Percentiles rank a stretch among this genome's conserved stretches.
Evolutionary conservation across 2,888 invertebrate species (phyloP).

Genomic region (Epirrita christyi): DNA sequence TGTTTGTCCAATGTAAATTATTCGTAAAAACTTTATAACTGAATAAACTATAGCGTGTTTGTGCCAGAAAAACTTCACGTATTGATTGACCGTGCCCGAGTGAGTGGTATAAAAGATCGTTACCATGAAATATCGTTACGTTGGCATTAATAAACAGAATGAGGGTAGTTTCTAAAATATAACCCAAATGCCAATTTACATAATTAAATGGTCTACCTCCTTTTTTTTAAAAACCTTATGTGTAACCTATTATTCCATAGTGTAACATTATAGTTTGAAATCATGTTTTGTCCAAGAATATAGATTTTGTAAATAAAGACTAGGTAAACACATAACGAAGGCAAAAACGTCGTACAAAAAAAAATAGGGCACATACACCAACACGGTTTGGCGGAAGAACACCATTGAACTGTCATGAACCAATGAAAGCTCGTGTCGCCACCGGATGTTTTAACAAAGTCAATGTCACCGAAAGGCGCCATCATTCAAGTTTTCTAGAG

Average conservation of each 20-base stretch:
- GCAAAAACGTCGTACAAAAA: neutral
- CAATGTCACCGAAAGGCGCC: no score
- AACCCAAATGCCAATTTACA: slow-evolving; percentile 4
- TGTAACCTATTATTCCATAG: neutral
- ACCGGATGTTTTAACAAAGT: no score
- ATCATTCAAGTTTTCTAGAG: no score
- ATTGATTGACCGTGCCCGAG: slow-evolving; percentile 57
- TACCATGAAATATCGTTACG: slow-evolving; percentile 13
- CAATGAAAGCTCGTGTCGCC: no score
- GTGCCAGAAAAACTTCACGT: slow-evolving; percentile 61
- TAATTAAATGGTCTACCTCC: neutral
- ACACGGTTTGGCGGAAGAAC: neutral
- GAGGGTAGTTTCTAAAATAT: slow-evolving; percentile 47
- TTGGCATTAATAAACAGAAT: slow-evolving; percentile 7
- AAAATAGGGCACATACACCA: neutral
- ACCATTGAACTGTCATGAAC: no score
- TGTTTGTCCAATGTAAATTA: slow-evolving; percentile 50
- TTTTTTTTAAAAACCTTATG: neutral
- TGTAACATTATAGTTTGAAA: neutral
- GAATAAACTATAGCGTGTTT: slow-evolving; percentile 36
- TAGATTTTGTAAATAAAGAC: no score
- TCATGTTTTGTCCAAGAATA: no score
- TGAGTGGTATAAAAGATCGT: slow-evolving; percentile 35
- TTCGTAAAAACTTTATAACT: slow-evolving; percentile 44
- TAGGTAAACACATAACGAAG: no score